A percentile compares a stretch with the other conserved stretches of the same genome.
These are phyloP conservation scores for Trachelus stipa DNA, from an alignment of 2,888 invertebrate genomes.

Conservation along the genomic window DNA sequence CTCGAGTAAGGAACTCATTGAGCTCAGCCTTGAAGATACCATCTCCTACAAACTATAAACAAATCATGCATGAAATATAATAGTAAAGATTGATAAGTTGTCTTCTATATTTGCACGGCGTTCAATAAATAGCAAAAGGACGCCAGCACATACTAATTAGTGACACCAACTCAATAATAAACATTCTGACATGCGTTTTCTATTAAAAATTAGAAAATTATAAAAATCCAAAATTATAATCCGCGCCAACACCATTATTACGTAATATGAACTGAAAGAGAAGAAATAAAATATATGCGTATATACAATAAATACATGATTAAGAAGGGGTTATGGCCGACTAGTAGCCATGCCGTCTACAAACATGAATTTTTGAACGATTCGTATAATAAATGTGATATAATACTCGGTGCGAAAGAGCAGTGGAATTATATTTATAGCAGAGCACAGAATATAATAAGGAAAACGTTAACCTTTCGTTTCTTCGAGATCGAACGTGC, in stretches of 20 bases:
- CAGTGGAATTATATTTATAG: background rate
- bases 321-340: background rate
- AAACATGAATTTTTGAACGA: background rate
- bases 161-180: background rate
- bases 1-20: conserved; percentile 96
- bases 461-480: conserved; percentile 71
- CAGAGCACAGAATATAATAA: background rate
- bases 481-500: conserved; percentile 75
- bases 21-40: conserved; percentile 98
- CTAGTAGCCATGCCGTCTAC: background rate
- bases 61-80: conserved; percentile 11
- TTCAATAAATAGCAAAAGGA: background rate
- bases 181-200: background rate
- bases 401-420: background rate
- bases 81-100: background rate
- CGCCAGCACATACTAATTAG: background rate
- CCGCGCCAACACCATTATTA: background rate
- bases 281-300: background rate
- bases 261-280: background rate
- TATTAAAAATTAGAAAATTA: background rate
- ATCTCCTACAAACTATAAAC: conserved; percentile 90
- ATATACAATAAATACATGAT: background rate
- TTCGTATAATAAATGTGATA: background rate
- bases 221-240: background rate
- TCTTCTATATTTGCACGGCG: background rate